Conservation (phyloP, 2,797 vertebrate genomes). For the Lates japonicus region DNA sequence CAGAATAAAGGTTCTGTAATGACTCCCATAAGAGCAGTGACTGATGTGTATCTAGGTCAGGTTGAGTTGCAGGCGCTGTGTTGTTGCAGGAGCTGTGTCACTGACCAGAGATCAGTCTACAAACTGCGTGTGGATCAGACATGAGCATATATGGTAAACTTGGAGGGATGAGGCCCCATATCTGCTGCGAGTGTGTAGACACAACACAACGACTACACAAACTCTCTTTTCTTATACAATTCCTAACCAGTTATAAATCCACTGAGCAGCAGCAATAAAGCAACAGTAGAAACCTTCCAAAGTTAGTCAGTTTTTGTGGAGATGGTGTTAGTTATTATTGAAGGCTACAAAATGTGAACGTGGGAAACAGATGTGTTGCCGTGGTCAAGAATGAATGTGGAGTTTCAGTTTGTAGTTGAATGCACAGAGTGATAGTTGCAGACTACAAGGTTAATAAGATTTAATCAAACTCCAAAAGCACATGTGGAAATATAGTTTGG, state of each 20-base stretch:
- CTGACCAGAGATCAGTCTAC: background rate
- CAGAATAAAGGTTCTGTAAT: slow-evolving; percentile 31
- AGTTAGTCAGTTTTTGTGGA: no score
- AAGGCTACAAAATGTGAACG: no score
- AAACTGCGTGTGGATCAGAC: slow-evolving; percentile 2
- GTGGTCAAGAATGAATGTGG: no score
- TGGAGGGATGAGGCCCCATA: background rate
- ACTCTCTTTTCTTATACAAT: background rate
- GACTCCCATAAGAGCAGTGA: slow-evolving; percentile 34
- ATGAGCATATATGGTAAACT: slow-evolving; percentile 16
- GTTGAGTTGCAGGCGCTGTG: slow-evolving; percentile 25
- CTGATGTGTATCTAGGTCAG: slow-evolving; percentile 69
- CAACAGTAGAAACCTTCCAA: no score
- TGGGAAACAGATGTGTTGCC: no score
- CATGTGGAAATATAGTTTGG: background rate
- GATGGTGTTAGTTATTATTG: no score
- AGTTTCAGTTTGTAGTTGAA: background rate
- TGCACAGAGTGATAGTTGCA: background rate
- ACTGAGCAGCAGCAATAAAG: no score
- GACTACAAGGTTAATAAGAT: background rate
- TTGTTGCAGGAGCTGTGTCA: slow-evolving; percentile 24
- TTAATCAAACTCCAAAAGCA: background rate
- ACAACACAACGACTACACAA: slow-evolving; percentile 8
- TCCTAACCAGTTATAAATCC: background rate
- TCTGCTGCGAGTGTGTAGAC: slow-evolving; percentile 20